Evolutionary conservation across 2,888 invertebrate genomes (phyloP).

Genomic region (Acanthopleura granulata): DNA sequence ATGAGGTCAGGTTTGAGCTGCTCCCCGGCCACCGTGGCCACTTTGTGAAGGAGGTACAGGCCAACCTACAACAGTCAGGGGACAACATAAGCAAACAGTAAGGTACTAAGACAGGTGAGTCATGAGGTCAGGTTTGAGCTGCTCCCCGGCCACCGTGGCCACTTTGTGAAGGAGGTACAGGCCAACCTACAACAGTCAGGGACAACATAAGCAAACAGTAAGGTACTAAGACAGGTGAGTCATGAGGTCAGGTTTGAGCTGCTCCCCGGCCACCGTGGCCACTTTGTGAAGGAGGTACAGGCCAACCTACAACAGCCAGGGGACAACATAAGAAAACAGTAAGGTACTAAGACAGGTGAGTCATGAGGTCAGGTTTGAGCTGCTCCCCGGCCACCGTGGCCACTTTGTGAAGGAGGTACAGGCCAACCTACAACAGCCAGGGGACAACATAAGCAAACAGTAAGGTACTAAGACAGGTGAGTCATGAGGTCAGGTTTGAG

Average conservation of each 20-base stretch:
- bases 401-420: conserved; percentile 79
- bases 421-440: conserved; percentile 73
- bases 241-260: conserved; percentile 79
- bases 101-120: no score
- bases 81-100: no score
- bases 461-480: no score
- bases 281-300: conserved; percentile 79
- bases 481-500: conserved; percentile 74
- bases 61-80: no score
- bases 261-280: conserved; percentile 79
- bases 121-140: conserved; percentile 79
- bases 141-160: conserved; percentile 79
- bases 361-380: conserved; percentile 74
- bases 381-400: conserved; percentile 80
- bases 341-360: no score
- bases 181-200: no score
- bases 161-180: conserved; percentile 79
- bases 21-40: conserved; percentile 80
- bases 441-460: no score
- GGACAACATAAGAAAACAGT: no score
- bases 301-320: conserved; percentile 73
- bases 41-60: conserved; percentile 78
- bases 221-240: no score
- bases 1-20: conserved; percentile 76
- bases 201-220: no score